phyloP scores from a whole-genome alignment of 2,888 invertebrate species.

The Megaustenia siamemsis region DNA sequence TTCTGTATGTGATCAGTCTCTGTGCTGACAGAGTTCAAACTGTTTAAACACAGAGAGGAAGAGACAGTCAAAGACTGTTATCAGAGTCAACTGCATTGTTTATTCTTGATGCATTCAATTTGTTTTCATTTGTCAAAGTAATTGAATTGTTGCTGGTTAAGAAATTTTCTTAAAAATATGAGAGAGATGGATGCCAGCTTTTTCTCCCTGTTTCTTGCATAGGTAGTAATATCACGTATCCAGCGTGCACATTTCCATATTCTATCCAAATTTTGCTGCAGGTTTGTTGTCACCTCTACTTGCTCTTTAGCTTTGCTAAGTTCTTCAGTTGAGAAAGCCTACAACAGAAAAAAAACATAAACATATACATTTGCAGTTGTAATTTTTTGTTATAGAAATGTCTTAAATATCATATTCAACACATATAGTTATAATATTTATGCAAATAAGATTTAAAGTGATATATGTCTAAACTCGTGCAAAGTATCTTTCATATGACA shows the following conservation, averaged over 20 bases:
- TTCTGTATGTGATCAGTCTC: slow-evolving; percentile 73
- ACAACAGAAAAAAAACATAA: slow-evolving; percentile 30
- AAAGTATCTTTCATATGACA: too few relatives aligned
- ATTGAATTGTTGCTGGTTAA: not conserved
- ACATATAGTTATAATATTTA: too few relatives aligned
- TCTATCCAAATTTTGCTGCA: slow-evolving; percentile 91
- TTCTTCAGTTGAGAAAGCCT: slow-evolving; percentile 94
- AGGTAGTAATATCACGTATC: slow-evolving; percentile 96
- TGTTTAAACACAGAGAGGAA: slow-evolving; percentile 53
- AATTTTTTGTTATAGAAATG: too few relatives aligned
- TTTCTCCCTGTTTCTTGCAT: slow-evolving; percentile 88
- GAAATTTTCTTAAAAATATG: slow-evolving; percentile 61
- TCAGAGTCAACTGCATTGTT: slow-evolving; percentile 60
- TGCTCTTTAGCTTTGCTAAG: slow-evolving; percentile 91
- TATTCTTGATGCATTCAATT: not conserved
- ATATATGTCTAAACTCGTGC: too few relatives aligned
- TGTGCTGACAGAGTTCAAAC: slow-evolving; percentile 66
- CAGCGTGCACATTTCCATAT: slow-evolving; percentile 97
- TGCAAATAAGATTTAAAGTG: too few relatives aligned
- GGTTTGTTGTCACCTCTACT: slow-evolving; percentile 88
- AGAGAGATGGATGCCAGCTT: slow-evolving; percentile 78
- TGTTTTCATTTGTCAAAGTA: not conserved
- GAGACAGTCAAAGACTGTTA: slow-evolving; percentile 61
- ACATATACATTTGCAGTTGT: not conserved
- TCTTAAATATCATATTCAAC: too few relatives aligned